Evolutionary conservation across 1,140 invertebrate genomes (phyloP).

Genomic region (Sycobia sp.): DNA sequence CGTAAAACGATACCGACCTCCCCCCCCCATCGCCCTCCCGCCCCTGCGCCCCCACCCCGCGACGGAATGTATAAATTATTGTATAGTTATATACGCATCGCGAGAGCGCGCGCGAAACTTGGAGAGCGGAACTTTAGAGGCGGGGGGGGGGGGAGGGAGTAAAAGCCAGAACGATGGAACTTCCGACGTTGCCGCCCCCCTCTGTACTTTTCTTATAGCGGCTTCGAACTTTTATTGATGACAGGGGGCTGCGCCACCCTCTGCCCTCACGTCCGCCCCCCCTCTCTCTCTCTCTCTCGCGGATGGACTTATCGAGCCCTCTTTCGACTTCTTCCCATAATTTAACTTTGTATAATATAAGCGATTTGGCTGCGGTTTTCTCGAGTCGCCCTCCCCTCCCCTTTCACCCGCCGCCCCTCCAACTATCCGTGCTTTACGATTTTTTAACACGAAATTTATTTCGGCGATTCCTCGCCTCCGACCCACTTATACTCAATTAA

Average conservation of each 20-base stretch:
- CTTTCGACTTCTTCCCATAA: conserved; percentile 3
- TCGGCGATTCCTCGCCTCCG: background rate
- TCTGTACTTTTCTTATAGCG: conserved; percentile 27
- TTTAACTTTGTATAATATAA: conserved; percentile 12
- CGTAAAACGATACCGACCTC: conserved; percentile 43
- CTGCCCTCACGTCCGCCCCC: no score
- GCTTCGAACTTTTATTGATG: conserved; percentile 53
- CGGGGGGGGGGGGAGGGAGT: no score
- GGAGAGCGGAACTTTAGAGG: no score
- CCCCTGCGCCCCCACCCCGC: background rate
- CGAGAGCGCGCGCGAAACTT: no score
- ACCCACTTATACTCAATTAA: conserved; percentile 7
- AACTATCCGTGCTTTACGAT: conserved; percentile 30
- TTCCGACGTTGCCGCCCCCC: no score
- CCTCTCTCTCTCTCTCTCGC: background rate
- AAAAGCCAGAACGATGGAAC: conserved; percentile 34
- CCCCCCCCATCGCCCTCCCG: background rate
- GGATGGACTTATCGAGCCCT: no score
- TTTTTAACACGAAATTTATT: conserved; percentile 8
- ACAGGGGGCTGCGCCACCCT: conserved; percentile 35
- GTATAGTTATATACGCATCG: no score
- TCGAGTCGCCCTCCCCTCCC: no score
- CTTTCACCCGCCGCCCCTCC: no score
- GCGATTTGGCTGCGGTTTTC: background rate
- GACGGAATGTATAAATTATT: conserved; percentile 55